Base-by-base conservation (phyloP, 2,113 vertebrate species). In the Neopipo cinnamomea region DNA sequence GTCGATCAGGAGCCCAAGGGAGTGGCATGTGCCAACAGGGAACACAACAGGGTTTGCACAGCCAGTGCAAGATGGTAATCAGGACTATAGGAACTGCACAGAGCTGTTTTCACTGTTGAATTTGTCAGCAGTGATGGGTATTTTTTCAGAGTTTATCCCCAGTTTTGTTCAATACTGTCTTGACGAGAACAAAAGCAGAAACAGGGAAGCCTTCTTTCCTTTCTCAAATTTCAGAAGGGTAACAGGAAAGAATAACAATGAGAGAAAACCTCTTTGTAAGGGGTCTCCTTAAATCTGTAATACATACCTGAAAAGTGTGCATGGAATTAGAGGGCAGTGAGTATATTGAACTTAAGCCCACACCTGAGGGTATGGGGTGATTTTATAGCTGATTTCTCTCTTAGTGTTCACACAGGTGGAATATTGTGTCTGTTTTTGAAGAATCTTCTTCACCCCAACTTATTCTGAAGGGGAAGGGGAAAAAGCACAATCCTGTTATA, bases 1-100 rank as follows among this genome's bases (percentile, higher is more conserved):
- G 24, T 35, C 72, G 25, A 39, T 66, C 59, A 37, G n/a, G 33
- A 85, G 16, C 47, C 68, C 46, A 39, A 71, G 79, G 1, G 1
- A 79, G 11, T 7, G 5, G 2, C 12, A 7, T 25, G 4, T 65
- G 16, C 8, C 56, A 31, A 9, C 0, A n/a, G 23, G 19, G 41
- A 90, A 46, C 73, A 41, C 8, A 55, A 11, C 8, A 44, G 20
- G 14, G 14, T 70, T 89, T 85, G 15, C 12, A 11, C 13, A 55
- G 31, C 21, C 21, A 62, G 3, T 44, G 22, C 2, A 41, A 75
- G n/a, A 56, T 12, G 12, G 16, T 14, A 11, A 41, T 44, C 25
- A 39, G 30, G 20, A 11, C 31, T 49, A 2, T 4, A 53, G 46
- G 25, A 75, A 59, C 11, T 22, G 4, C 12, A 27, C 1, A 46